phyloP scores from a whole-genome alignment of 2,888 invertebrate species.

The Resseliella maxima region DNA sequence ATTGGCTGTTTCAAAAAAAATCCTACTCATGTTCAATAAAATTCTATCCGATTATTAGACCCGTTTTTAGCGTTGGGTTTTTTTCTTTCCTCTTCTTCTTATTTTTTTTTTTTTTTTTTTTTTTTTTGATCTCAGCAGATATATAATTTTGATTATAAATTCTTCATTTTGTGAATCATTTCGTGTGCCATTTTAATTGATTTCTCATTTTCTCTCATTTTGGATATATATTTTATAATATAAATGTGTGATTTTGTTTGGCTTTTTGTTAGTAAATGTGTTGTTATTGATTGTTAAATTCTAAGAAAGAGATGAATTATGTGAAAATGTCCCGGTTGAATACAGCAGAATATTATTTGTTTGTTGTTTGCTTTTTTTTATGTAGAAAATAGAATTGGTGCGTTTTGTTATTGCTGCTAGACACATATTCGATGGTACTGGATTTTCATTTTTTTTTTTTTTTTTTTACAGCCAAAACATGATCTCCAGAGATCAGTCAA shows the following conservation, averaged over 20 bases:
- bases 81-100: too few species aligned
- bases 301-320: not conserved
- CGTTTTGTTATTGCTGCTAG: slow-evolving; percentile 21
- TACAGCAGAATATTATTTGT: not conserved
- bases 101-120: not conserved
- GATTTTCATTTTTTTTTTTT: not conserved
- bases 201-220: not conserved
- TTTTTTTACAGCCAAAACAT: not conserved
- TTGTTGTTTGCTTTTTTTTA: not conserved
- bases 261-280: slow-evolving; percentile 29
- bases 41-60: not conserved
- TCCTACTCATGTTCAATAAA: too few species aligned
- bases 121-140: slow-evolving; percentile 18
- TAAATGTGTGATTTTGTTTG: not conserved
- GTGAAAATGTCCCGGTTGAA: not conserved
- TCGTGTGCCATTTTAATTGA: not conserved
- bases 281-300: not conserved
- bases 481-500: not conserved
- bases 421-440: not conserved
- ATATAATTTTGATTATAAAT: not conserved
- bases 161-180: not conserved
- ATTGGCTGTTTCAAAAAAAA: too few species aligned
- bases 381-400: not conserved
- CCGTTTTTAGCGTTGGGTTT: not conserved
- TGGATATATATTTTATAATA: not conserved